Evolutionary conservation across 2,888 invertebrate genomes (phyloP).

Genomic region (Sarcophaga subvicina): DNA sequence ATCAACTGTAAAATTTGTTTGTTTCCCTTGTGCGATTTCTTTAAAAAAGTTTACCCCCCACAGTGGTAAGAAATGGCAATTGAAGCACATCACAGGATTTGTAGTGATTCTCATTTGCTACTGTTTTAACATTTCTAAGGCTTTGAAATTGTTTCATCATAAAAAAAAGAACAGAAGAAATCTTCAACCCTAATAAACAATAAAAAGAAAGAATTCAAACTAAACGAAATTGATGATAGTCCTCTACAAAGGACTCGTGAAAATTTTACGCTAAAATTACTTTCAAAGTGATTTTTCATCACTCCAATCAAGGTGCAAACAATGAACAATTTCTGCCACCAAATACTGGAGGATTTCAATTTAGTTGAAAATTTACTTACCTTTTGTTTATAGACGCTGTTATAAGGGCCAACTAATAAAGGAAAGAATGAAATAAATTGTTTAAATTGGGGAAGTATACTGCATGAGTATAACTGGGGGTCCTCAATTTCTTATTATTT

Average conservation of each 20-base stretch:
- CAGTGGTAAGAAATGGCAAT: conserved; percentile 19
- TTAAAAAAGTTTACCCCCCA: conserved; percentile 20
- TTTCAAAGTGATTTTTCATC: conserved; percentile 68
- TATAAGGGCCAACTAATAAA: neutral
- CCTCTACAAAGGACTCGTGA: conserved; percentile 28
- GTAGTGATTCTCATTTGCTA: conserved; percentile 18
- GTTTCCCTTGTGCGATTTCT: conserved; percentile 38
- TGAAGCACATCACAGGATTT: conserved; percentile 22
- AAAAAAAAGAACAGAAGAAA: conserved; percentile 9
- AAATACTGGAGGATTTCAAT: conserved; percentile 41
- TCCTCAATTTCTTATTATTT: too few species aligned
- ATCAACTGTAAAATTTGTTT: conserved; percentile 63
- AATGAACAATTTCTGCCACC: conserved; percentile 50
- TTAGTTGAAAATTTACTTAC: conserved; percentile 42
- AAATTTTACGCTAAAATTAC: conserved; percentile 63
- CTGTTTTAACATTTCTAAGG: conserved; percentile 7
- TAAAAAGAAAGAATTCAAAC: conserved; percentile 26
- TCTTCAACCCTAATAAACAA: conserved; percentile 49
- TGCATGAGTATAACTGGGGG: too few species aligned
- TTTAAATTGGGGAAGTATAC: too few species aligned
- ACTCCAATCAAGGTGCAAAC: conserved; percentile 50
- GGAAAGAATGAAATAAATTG: conserved; percentile 1
- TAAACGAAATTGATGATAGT: conserved; percentile 23
- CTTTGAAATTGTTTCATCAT: neutral
- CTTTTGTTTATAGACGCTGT: conserved; percentile 26